Conservation (phyloP, 2,888 invertebrate species). For the Cataglyphis livida region DNA sequence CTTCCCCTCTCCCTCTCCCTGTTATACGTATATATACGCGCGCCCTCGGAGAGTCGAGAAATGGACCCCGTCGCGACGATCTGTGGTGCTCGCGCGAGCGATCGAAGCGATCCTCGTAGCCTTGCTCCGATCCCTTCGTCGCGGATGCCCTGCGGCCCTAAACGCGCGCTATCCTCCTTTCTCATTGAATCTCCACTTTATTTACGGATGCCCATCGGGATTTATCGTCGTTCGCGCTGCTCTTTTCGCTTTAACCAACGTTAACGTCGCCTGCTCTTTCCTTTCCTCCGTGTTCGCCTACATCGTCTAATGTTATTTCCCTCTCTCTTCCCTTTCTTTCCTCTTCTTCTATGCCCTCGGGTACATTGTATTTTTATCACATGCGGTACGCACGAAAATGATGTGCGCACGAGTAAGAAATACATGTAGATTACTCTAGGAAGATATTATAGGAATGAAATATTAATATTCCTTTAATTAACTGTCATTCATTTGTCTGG, state of each 20-base stretch:
- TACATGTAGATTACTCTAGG: background rate
- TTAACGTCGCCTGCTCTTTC: conserved; percentile 59
- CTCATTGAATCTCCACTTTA: conserved; percentile 83
- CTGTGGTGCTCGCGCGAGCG: conserved; percentile 59
- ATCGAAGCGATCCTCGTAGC: conserved; percentile 50
- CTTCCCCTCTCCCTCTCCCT: conserved; percentile 3
- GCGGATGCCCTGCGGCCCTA: conserved; percentile 40
- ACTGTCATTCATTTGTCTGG: background rate
- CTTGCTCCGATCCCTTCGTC: background rate
- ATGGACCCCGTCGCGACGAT: conserved; percentile 52
- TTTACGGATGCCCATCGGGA: conserved; percentile 81
- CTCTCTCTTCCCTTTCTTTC: background rate
- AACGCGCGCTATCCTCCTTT: conserved; percentile 53
- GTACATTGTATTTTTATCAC: conserved; percentile 27
- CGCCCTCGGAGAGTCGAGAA: conserved; percentile 19
- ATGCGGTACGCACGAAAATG: background rate
- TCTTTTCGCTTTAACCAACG: conserved; percentile 53
- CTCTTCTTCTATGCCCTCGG: background rate
- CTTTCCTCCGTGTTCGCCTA: conserved; percentile 50
- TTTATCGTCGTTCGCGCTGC: conserved; percentile 76
- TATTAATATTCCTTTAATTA: background rate
- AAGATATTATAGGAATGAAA: background rate
- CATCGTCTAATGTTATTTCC: conserved; percentile 40
- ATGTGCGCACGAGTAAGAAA: background rate
- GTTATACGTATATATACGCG: background rate